Evolutionary conservation across 2,797 vertebrate species (phyloP), one percentile per base, ranked within the genome.

Genomic region (Tinamus major): DNA sequence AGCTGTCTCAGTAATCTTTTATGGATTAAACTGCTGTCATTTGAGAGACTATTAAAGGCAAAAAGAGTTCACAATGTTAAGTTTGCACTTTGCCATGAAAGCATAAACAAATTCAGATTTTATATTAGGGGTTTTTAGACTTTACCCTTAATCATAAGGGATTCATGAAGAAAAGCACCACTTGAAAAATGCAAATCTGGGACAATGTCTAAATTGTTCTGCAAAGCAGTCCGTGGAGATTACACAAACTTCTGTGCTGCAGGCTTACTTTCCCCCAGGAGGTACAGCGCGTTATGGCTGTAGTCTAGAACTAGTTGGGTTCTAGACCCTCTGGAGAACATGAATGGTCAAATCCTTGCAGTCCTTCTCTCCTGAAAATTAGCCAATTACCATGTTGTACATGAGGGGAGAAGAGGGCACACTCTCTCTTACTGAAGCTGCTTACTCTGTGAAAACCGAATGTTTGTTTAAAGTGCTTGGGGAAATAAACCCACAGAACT

Each of bases 371-470:
- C 16, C 4, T 21, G 10, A 49, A 87, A 67, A 75, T 49, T 70
- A 29, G 46, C 33, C 33, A 41, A 1, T 4, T 59, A 18, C 31
- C 1, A 0, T 42, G 39, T 8, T 42, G 5, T n/a, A 10, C 0
- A 1, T 5, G 10, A 46, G 46, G 29, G 81, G 8, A 5, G 2
- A 70, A 51, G 15, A 59, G 37, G 63, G 16, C 10, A 15, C 5
- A 6, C 6, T 44, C 21, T 65, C 59, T 65, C 11, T 59, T 29
- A 24, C 0, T 69, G 58, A 84, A 90, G 33, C 11, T 81, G n/a
- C 8, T 16, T 18, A 33, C 26, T 13, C 29, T 70, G n/a, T 55
- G 37, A 51, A 74, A 72, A 64, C 39, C 62, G 79, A 85, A 46
- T 24, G 11, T 46, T 44, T 85, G 20, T 78, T 70, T n/a, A 70